These are phyloP conservation scores for Epinotia brunnichana DNA, from an alignment of 2,888 invertebrate genomes.

Conservation along the genomic window DNA sequence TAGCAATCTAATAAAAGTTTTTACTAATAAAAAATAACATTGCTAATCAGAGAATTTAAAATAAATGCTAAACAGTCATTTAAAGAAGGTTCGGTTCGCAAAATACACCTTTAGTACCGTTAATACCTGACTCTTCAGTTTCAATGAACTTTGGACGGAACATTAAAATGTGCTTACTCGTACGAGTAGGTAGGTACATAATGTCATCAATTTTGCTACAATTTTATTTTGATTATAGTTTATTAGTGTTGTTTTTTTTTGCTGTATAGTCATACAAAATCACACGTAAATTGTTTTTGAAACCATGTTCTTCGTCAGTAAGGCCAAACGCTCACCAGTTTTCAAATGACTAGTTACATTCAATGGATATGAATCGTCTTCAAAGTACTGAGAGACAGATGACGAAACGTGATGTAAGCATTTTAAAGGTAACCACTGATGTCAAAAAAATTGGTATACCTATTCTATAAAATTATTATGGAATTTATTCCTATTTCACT, in stretches of 20 bases:
- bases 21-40: constrained; percentile 13
- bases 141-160: constrained; percentile 35
- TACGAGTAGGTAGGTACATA: constrained; percentile 15
- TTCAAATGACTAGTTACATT: neutral
- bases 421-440: neutral
- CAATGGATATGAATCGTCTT: neutral
- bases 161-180: constrained; percentile 35
- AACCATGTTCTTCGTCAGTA: neutral
- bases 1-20: neutral
- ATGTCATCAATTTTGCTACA: constrained; percentile 13
- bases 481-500: constrained; percentile 40
- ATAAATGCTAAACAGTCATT: constrained; percentile 34
- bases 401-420: neutral
- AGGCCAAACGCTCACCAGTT: neutral
- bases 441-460: neutral
- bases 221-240: constrained; percentile 16
- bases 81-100: constrained; percentile 37
- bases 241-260: neutral
- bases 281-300: neutral
- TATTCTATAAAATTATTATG: constrained; percentile 17
- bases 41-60: constrained; percentile 19
- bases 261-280: neutral
- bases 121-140: constrained; percentile 32
- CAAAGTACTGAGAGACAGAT: neutral
- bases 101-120: constrained; percentile 11